Percentiles rank a stretch among this genome's conserved stretches.
phyloP scores from a whole-genome alignment of 2,797 vertebrate genomes.

The Sciurus vulgaris region DNA sequence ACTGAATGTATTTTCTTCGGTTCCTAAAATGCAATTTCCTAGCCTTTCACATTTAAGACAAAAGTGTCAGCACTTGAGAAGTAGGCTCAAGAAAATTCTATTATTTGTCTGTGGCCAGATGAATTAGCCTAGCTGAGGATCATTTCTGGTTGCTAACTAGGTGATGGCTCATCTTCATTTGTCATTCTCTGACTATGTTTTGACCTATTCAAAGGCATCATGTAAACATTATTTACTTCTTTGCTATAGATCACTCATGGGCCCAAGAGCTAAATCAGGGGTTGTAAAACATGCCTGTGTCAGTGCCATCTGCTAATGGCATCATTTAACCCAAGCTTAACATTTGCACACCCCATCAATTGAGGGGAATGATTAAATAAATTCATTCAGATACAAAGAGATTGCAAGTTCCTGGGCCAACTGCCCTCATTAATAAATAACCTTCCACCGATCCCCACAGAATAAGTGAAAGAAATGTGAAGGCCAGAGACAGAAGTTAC shows the following conservation, averaged over 20 bases:
- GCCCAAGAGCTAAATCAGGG: slow-evolving; percentile 4
- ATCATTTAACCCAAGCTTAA: slow-evolving; percentile 78
- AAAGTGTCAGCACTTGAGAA: slow-evolving; percentile 66
- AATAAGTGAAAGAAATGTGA: not conserved
- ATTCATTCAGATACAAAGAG: slow-evolving; percentile 34
- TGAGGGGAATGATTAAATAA: slow-evolving; percentile 70
- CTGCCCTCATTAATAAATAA: slow-evolving; percentile 42
- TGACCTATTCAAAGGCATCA: slow-evolving; percentile 68
- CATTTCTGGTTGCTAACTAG: slow-evolving; percentile 65
- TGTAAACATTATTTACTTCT: slow-evolving; percentile 71
- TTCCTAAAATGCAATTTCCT: slow-evolving; percentile 49
- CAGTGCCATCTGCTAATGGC: slow-evolving; percentile 74
- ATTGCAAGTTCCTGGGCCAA: slow-evolving; percentile 57
- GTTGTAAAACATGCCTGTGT: slow-evolving; percentile 69
- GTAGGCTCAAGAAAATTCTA: not conserved
- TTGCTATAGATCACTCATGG: slow-evolving; percentile 69
- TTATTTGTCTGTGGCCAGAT: slow-evolving; percentile 42
- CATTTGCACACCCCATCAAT: slow-evolving; percentile 60
- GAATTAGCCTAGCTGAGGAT: slow-evolving; percentile 55
- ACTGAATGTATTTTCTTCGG: slow-evolving; percentile 54
- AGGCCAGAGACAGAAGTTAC: slow-evolving; percentile 4
- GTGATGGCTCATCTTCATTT: slow-evolving; percentile 71
- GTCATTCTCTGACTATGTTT: slow-evolving; percentile 70
- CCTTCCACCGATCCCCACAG: fast-evolving
- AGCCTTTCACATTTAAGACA: slow-evolving; percentile 66